Conservation (phyloP, 2,888 invertebrate species). For the Blastobasis lacticolella region DNA sequence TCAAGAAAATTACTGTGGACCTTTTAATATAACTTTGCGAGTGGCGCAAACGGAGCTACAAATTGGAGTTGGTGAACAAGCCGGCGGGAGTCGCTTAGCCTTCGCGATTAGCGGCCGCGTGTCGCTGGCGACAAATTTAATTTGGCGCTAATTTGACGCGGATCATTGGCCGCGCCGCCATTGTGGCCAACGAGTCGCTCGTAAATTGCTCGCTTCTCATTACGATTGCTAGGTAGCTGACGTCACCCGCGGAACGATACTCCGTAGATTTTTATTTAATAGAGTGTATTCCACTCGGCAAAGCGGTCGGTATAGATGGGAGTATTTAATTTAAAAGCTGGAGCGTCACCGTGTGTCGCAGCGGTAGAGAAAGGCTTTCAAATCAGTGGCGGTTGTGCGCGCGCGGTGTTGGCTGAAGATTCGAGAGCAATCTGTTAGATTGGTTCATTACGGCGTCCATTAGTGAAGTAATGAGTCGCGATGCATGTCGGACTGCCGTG, state of each 20-base stretch:
- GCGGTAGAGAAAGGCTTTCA: conserved; percentile 46
- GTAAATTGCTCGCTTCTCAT: too few species aligned
- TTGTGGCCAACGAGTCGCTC: too few species aligned
- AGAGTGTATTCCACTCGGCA: too few species aligned
- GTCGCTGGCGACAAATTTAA: conserved; percentile 47
- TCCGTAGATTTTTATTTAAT: too few species aligned
- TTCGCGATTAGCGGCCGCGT: conserved; percentile 53
- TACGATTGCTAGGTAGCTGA: too few species aligned
- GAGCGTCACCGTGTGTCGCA: conserved; percentile 20
- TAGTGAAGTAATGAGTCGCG: conserved; percentile 71
- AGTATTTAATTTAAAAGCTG: conserved; percentile 56
- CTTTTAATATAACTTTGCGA: conserved; percentile 72
- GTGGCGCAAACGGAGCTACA: conserved; percentile 54
- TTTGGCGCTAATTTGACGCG: conserved; percentile 48
- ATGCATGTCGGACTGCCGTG: conserved; percentile 45
- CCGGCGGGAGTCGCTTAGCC: conserved; percentile 48
- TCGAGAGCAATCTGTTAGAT: conserved; percentile 72
- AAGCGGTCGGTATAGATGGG: neutral
- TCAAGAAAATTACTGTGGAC: conserved; percentile 70
- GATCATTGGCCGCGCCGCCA: conserved; percentile 36
- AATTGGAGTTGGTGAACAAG: conserved; percentile 62
- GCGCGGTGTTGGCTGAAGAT: conserved; percentile 56
- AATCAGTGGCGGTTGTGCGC: conserved; percentile 36
- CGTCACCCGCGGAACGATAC: too few species aligned
- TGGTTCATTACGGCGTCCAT: conserved; percentile 71